Evolutionary conservation across 2,797 vertebrate species (phyloP).

Genomic region (Sebastes oblongus): DNA sequence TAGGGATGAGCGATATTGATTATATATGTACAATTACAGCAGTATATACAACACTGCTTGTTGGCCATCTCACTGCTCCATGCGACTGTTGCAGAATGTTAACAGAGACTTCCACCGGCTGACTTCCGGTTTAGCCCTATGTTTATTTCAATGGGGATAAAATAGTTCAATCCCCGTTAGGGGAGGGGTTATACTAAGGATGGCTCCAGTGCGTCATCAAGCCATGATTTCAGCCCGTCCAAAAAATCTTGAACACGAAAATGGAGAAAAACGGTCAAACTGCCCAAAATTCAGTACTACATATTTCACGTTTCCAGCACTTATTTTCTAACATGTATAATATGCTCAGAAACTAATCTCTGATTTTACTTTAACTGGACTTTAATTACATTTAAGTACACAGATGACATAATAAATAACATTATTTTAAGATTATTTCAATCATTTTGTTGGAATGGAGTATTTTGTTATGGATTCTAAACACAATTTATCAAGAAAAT

Average conservation of each 20-base stretch:
- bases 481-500: constrained; percentile 19
- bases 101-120: neutral
- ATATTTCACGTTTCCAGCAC: no score
- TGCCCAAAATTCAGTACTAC: neutral
- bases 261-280: neutral
- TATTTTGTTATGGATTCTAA: neutral
- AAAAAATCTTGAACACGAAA: no score
- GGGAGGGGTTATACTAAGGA: neutral
- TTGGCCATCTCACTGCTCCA: neutral
- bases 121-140: neutral
- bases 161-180: no score
- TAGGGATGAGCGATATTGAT: neutral
- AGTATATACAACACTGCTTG: neutral
- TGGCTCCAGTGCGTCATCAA: neutral
- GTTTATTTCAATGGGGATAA: neutral
- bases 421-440: neutral
- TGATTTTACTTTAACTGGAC: neutral
- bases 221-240: neutral
- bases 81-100: neutral
- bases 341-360: neutral
- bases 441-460: neutral
- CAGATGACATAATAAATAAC: neutral
- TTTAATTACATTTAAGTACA: neutral
- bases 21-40: neutral
- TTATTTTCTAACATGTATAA: no score